A percentile compares a stretch with the other conserved stretches of the same genome.
Conservation (phyloP, 2,888 invertebrate species). For the Apoda limacodes region DNA sequence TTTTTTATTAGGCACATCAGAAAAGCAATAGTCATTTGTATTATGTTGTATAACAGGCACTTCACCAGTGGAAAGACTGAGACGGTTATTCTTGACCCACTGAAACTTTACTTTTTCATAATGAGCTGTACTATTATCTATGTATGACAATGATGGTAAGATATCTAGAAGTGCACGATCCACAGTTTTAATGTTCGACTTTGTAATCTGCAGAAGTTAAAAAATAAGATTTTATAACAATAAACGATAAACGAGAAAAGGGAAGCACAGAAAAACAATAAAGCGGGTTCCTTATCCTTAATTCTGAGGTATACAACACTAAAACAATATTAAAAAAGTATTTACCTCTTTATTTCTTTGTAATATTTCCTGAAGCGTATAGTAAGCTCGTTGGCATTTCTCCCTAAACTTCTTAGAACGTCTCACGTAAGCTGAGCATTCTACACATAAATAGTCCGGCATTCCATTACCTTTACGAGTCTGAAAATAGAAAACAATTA, state of each 20-base stretch:
- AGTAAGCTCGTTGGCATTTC: conserved; percentile 51
- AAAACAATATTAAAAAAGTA: conserved; percentile 3
- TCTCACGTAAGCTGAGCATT: conserved; percentile 38
- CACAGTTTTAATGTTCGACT: conserved; percentile 29
- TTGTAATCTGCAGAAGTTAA: conserved; percentile 40
- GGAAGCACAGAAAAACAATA: too few species aligned
- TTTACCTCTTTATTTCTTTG: conserved; percentile 40
- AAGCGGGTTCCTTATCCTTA: too few species aligned
- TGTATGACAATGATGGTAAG: conserved; percentile 33
- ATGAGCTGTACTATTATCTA: conserved; percentile 28
- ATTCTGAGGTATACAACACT: too few species aligned
- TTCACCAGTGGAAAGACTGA: conserved; percentile 20
- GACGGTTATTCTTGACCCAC: conserved; percentile 35
- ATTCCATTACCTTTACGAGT: conserved; percentile 33
- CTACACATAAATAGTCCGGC: conserved; percentile 46
- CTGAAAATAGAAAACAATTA: conserved; percentile 28
- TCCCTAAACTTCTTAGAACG: conserved; percentile 41
- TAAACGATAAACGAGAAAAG: too few species aligned
- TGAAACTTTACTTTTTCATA: conserved; percentile 39
- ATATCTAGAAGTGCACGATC: conserved; percentile 30
- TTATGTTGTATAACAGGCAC: conserved; percentile 36
- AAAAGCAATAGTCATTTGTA: conserved; percentile 32
- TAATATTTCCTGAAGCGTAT: conserved; percentile 39
- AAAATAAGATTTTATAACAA: too few species aligned
- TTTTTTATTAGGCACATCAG: conserved; percentile 23